Conservation (phyloP, 2,797 vertebrate genomes). For the Nyctalus aviator region DNA sequence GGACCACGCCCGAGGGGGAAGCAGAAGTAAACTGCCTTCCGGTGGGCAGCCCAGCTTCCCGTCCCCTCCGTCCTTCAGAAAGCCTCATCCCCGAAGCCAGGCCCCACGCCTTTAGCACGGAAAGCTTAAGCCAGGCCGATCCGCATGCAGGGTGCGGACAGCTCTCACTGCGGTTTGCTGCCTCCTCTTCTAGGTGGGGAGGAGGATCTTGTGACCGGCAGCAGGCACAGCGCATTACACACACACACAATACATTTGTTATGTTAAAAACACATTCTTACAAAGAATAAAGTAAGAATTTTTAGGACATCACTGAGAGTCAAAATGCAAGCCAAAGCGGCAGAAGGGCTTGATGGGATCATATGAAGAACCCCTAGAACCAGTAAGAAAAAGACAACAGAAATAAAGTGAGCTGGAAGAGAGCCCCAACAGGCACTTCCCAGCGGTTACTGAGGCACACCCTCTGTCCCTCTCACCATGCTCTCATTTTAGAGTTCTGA, state of each 20-base stretch:
- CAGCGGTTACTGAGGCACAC: background rate
- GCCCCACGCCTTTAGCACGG: background rate
- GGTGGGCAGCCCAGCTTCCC: background rate
- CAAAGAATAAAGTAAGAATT: background rate
- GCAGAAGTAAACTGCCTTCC: background rate
- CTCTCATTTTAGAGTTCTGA: background rate
- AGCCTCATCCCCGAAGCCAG: background rate
- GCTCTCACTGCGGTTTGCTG: background rate
- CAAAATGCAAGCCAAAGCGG: background rate
- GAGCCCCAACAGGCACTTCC: background rate
- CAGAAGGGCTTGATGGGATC: background rate
- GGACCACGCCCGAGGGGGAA: background rate
- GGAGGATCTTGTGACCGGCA: background rate
- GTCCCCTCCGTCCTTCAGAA: background rate
- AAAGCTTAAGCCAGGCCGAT: background rate
- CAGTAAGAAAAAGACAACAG: background rate
- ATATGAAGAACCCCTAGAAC: background rate
- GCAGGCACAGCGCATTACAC: background rate
- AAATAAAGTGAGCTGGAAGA: background rate
- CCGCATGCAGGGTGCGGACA: background rate
- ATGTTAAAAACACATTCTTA: background rate
- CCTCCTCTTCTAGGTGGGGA: background rate
- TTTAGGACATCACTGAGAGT: background rate
- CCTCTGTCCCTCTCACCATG: accelerated
- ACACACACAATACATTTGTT: background rate